phyloP scores from a whole-genome alignment of 2,888 invertebrate genomes.

The Orthosia gothica region DNA sequence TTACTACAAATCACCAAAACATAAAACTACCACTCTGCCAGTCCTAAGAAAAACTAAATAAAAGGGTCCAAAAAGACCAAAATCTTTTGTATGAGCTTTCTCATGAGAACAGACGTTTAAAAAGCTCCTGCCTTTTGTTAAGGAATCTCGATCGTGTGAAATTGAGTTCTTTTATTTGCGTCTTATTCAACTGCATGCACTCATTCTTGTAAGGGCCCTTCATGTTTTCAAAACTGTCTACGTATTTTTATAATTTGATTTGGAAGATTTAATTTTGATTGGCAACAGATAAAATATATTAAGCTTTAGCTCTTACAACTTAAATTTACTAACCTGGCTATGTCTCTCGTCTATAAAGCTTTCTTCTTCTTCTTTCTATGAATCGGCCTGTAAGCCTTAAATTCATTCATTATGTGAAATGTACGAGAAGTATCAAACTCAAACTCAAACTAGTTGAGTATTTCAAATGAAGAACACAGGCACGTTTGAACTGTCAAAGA shows the following conservation, averaged over 20 bases:
- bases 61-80: slow-evolving; percentile 48
- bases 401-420: not conserved
- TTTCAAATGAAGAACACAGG: not conserved
- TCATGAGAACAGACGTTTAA: slow-evolving; percentile 60
- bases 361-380: not conserved
- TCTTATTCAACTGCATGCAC: slow-evolving; percentile 32
- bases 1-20: not conserved
- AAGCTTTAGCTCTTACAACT: not conserved
- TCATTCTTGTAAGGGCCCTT: slow-evolving; percentile 24
- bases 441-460: not conserved
- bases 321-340: not conserved
- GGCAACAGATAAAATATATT: not conserved
- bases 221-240: slow-evolving; percentile 17
- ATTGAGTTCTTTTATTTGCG: slow-evolving; percentile 53
- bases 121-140: slow-evolving; percentile 61
- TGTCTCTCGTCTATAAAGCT: not conserved
- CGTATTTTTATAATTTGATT: slow-evolving; percentile 6
- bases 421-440: not conserved
- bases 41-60: slow-evolving; percentile 12
- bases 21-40: not conserved
- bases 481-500: not conserved
- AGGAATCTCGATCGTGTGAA: slow-evolving; percentile 57
- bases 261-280: slow-evolving; percentile 2
- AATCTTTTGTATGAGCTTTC: slow-evolving; percentile 56
- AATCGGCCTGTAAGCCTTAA: not conserved